Evolutionary conservation across 2,888 invertebrate genomes (phyloP).

Genomic region (Heliconius ethilla): DNA sequence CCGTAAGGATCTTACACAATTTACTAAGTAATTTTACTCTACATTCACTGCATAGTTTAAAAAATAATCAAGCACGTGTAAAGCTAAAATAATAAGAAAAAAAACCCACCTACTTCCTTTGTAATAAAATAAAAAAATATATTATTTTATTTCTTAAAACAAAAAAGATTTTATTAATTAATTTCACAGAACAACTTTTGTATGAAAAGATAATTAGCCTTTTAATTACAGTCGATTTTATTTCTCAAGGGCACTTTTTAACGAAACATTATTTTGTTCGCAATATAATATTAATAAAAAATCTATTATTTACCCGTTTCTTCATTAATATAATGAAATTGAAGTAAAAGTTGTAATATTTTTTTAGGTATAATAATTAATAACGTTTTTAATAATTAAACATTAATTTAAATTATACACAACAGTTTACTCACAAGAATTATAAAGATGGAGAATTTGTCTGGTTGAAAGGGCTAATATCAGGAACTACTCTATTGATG

Average conservation of each 20-base stretch:
- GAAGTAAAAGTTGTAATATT: neutral
- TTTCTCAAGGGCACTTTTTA: slow-evolving; percentile 16
- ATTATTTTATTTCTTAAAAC: neutral
- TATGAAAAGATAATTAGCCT: slow-evolving; percentile 22
- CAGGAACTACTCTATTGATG: no score
- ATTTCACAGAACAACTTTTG: slow-evolving; percentile 18
- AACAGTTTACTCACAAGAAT: no score
- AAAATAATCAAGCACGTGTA: neutral
- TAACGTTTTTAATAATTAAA: no score
- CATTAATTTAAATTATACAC: no score
- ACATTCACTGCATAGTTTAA: neutral
- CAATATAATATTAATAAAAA: neutral
- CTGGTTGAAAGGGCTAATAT: no score
- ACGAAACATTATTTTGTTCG: slow-evolving; percentile 1
- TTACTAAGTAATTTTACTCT: no score
- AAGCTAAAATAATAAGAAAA: neutral
- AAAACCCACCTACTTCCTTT: no score
- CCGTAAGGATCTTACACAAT: no score
- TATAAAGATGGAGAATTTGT: no score
- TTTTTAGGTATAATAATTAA: neutral
- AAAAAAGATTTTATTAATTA: slow-evolving; percentile 9
- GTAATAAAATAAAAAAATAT: neutral
- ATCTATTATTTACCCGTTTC: slow-evolving; percentile 5
- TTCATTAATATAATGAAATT: slow-evolving; percentile 1
- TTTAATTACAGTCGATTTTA: slow-evolving; percentile 22